phyloP scores from a whole-genome alignment of 1,140 invertebrate species.

The Ceratina calcarata region DNA sequence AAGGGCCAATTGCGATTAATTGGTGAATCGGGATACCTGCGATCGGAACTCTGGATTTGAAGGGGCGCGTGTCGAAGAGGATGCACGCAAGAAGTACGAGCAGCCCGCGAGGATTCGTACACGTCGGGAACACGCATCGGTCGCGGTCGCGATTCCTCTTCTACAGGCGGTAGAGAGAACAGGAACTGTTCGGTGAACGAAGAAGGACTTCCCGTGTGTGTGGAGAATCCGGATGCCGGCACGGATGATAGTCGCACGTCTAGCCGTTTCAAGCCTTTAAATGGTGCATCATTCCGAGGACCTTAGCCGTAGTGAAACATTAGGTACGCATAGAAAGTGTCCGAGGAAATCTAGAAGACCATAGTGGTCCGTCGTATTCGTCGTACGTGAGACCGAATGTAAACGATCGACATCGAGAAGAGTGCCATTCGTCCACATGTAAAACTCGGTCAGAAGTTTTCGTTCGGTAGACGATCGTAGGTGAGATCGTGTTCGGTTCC shows the following conservation, averaged over 20 bases:
- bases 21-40: too few species aligned
- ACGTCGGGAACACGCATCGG: not conserved
- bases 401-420: not conserved
- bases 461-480: not conserved
- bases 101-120: not conserved
- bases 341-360: slow-evolving; percentile 77
- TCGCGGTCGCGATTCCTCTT: not conserved
- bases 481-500: not conserved
- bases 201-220: not conserved
- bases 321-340: slow-evolving; percentile 76
- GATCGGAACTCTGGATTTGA: too few species aligned
- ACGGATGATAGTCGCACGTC: slow-evolving; percentile 22
- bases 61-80: not conserved
- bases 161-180: not conserved
- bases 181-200: not conserved
- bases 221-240: not conserved
- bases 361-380: slow-evolving; percentile 52
- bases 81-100: slow-evolving; percentile 5
- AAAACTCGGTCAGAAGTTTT: not conserved
- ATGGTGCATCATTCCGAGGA: slow-evolving; percentile 73
- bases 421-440: not conserved
- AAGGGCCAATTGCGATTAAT: not conserved
- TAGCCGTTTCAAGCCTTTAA: slow-evolving; percentile 69
- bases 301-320: slow-evolving; percentile 75
- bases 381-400: not conserved